These are phyloP conservation scores for Graphium colonna DNA, from an alignment of 2,888 invertebrate species.

Conservation along the genomic window DNA sequence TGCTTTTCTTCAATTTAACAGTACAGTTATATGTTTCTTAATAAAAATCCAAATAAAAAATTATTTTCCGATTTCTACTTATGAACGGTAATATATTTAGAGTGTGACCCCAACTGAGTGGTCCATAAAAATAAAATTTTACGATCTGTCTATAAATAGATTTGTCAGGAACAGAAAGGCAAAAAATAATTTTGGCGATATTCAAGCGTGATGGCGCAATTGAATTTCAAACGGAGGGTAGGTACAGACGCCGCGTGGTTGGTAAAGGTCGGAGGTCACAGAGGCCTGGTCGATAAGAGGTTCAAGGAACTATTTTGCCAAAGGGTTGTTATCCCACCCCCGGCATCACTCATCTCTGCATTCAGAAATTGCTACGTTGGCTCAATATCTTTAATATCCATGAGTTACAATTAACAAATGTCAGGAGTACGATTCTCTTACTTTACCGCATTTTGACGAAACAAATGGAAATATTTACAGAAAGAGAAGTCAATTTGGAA, in stretches of 20 bases:
- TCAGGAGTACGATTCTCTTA: too few relatives aligned
- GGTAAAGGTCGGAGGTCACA: constrained; percentile 65
- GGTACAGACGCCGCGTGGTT: constrained; percentile 35
- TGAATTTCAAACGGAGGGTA: constrained; percentile 35
- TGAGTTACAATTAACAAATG: too few relatives aligned
- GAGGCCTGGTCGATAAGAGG: constrained; percentile 56
- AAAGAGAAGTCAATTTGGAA: too few relatives aligned
- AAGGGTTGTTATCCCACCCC: constrained; percentile 36
- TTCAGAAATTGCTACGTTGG: too few relatives aligned
- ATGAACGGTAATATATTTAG: too few relatives aligned
- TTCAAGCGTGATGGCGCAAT: constrained; percentile 27
- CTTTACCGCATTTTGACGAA: too few relatives aligned
- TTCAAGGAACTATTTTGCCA: constrained; percentile 40
- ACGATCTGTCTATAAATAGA: neutral
- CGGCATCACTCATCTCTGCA: constrained; percentile 11
- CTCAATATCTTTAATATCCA: too few relatives aligned
- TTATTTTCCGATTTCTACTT: too few relatives aligned
- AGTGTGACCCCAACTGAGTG: neutral
- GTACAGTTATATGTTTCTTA: too few relatives aligned
- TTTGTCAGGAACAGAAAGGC: constrained; percentile 1
- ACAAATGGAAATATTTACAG: too few relatives aligned
- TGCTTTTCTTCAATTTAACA: too few relatives aligned
- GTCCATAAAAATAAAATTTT: neutral
- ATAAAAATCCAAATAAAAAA: too few relatives aligned
- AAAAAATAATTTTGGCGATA: constrained; percentile 6